Conservation (phyloP, 2,888 invertebrate genomes). For the Prostheceraeus crozeri region DNA sequence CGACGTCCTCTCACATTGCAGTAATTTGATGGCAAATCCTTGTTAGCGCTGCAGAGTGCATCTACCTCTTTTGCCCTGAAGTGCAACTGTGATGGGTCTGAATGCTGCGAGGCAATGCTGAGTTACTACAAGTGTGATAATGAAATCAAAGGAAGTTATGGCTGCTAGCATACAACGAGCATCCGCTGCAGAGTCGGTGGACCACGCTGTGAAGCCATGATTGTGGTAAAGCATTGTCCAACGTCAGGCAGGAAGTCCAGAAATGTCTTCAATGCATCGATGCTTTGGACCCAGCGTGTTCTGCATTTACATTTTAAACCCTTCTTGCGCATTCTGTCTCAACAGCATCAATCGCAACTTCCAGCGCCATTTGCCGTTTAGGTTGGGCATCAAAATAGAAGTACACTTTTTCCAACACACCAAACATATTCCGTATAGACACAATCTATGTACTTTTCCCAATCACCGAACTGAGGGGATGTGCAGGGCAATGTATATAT, state of each 20-base stretch:
- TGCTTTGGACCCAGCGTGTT: constrained; percentile 15
- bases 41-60: no score
- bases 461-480: constrained; percentile 11
- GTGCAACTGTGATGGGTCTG: background rate
- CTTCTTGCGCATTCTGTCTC: constrained; percentile 18
- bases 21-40: no score
- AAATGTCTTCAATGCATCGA: constrained; percentile 16
- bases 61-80: no score
- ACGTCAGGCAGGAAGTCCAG: background rate
- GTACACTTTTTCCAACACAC: background rate
- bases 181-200: background rate
- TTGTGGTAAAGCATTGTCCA: background rate
- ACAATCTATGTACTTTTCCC: constrained; percentile 18
- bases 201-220: no score
- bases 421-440: constrained; percentile 20
- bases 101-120: background rate
- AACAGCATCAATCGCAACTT: background rate
- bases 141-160: constrained; percentile 10
- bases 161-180: constrained; percentile 9
- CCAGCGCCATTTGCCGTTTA: constrained; percentile 2
- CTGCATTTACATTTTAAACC: constrained; percentile 12
- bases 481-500: constrained; percentile 18
- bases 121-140: background rate
- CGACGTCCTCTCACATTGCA: no score
- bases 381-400: constrained; percentile 21